Conservation (phyloP, 2,797 vertebrate genomes). For the Tamandua tetradactyla region DNA sequence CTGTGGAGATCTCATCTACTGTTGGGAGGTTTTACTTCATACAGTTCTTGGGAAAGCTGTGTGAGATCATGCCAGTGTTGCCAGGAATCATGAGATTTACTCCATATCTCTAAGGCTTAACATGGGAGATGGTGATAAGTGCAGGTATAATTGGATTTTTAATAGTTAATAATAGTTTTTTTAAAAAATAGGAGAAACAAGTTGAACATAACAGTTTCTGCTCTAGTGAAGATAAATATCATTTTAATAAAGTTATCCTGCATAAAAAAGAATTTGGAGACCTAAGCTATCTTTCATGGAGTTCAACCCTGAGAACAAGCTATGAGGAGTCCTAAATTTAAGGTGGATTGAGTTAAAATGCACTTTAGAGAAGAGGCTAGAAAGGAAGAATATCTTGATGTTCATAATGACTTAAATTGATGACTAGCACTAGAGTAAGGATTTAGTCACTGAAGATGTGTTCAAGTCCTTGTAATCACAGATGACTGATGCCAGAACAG, state of each 20-base stretch:
- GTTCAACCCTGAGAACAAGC: background rate
- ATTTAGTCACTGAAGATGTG: background rate
- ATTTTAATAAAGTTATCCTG: background rate
- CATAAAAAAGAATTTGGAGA: background rate
- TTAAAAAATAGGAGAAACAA: background rate
- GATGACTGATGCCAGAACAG: background rate
- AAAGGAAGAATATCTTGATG: background rate
- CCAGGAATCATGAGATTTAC: no score
- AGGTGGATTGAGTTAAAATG: background rate
- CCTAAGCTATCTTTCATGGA: background rate
- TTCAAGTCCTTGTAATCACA: background rate
- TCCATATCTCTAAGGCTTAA: no score
- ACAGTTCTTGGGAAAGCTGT: no score
- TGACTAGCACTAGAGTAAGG: background rate
- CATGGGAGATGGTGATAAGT: no score
- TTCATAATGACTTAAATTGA: background rate
- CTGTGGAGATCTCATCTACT: background rate
- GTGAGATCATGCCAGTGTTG: no score
- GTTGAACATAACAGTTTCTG: background rate
- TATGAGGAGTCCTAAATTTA: background rate
- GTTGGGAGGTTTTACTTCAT: background rate
- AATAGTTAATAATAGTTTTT: background rate
- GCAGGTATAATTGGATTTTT: background rate
- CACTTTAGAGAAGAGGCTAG: background rate
- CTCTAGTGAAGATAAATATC: background rate